Conservation (phyloP, 2,888 invertebrate species). For the Tigriopus californicus region DNA sequence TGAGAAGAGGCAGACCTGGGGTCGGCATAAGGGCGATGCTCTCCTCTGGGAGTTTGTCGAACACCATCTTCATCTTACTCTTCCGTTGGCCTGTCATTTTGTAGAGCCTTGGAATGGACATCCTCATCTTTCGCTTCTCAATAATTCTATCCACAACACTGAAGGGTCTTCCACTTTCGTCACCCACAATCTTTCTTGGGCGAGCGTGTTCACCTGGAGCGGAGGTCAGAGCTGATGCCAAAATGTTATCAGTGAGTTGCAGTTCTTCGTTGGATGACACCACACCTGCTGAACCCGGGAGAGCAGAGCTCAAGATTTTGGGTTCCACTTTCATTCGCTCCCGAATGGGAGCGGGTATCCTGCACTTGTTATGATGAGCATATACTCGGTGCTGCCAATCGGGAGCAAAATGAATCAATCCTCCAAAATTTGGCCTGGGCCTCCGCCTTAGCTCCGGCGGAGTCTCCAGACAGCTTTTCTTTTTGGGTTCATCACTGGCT, state of each 20-base stretch:
- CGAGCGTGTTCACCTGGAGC: neutral
- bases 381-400: conserved; percentile 8
- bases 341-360: neutral
- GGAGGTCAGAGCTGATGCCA: neutral
- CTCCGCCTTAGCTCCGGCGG: conserved; percentile 10
- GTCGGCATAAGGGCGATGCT: conserved; percentile 1
- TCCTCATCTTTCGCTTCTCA: conserved; percentile 10
- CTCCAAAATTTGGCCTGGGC: conserved; percentile 12
- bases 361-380: conserved; percentile 3
- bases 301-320: neutral
- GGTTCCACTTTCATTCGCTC: neutral
- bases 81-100: conserved; percentile 1
- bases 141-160: conserved; percentile 3
- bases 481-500: neutral
- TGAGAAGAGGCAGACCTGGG: conserved; percentile 8
- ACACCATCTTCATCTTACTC: conserved; percentile 2
- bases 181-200: neutral
- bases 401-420: conserved; percentile 12
- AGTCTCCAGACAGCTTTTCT: conserved; percentile 10
- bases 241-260: neutral
- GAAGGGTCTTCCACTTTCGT: neutral
- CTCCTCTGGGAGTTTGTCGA: too few relatives aligned
- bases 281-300: too few relatives aligned
- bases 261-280: neutral
- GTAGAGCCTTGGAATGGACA: neutral